These are phyloP conservation scores for Salticus scenicus DNA, from an alignment of 2,888 invertebrate species.

Conservation along the genomic window DNA sequence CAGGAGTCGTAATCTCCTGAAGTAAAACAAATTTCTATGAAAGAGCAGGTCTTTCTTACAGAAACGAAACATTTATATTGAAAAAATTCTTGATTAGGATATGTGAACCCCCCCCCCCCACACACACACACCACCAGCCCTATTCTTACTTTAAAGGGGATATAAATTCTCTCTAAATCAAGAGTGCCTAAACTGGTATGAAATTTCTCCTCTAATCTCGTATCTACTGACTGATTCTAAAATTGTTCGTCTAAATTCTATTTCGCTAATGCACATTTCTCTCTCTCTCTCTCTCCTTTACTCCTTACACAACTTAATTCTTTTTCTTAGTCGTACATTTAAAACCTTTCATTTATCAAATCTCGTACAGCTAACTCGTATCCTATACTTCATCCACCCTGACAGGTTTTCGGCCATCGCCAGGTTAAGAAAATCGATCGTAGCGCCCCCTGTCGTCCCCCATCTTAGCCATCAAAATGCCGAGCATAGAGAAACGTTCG, in stretches of 20 bases:
- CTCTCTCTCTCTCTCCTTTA: background rate
- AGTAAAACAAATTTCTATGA: too few relatives aligned
- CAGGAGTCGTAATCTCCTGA: too few relatives aligned
- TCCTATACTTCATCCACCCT: conserved; percentile 2
- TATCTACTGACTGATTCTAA: too few relatives aligned
- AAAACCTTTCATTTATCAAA: conserved; percentile 19
- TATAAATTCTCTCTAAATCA: too few relatives aligned
- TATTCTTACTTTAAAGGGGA: too few relatives aligned
- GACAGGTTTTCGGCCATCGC: background rate
- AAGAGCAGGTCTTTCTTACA: too few relatives aligned
- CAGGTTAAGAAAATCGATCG: conserved; percentile 7
- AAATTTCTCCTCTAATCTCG: too few relatives aligned
- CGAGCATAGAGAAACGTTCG: conserved; percentile 19
- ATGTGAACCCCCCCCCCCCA: too few relatives aligned
- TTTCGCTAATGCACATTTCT: background rate
- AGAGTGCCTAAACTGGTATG: too few relatives aligned
- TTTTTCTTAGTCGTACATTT: background rate
- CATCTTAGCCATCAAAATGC: conserved; percentile 28
- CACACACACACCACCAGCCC: too few relatives aligned
- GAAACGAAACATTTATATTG: too few relatives aligned
- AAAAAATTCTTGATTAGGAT: too few relatives aligned
- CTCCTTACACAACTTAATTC: background rate
- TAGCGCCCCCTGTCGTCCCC: background rate
- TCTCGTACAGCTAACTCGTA: background rate
- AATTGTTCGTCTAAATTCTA: background rate